phyloP scores from a whole-genome alignment of 1,140 invertebrate genomes.

The Eumaeus atala region DNA sequence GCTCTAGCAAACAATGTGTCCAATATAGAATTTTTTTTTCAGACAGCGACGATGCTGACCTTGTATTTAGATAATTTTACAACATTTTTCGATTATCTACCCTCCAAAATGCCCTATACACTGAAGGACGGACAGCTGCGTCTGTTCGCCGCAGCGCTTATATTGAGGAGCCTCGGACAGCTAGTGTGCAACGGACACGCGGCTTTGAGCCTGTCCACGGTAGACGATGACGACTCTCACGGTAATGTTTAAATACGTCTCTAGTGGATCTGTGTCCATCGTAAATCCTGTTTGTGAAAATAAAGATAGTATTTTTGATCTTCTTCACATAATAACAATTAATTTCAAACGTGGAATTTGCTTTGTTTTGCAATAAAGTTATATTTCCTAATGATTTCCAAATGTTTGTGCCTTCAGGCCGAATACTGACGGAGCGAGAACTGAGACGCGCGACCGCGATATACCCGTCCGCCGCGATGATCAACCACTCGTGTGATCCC shows the following conservation, averaged over 20 bases:
- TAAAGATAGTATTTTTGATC: no score
- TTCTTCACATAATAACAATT: no score
- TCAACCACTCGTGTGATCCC: constrained; percentile 93
- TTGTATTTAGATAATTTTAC: constrained; percentile 69
- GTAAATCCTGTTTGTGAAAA: no score
- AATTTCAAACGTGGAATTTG: no score
- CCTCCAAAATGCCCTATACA: constrained; percentile 24
- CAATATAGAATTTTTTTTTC: constrained; percentile 38
- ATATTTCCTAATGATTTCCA: no score
- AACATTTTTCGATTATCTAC: constrained; percentile 53
- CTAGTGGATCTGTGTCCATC: no score
- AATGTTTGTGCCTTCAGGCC: constrained; percentile 21
- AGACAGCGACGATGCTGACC: constrained; percentile 76
- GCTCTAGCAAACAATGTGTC: no score
- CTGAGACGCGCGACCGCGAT: constrained; percentile 87
- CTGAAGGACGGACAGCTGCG: constrained; percentile 48
- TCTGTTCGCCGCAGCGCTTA: constrained; percentile 75
- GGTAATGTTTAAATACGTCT: no score
- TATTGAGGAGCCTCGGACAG: constrained; percentile 84
- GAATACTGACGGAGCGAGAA: constrained; percentile 59
- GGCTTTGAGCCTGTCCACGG: constrained; percentile 73
- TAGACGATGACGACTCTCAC: constrained; percentile 28
- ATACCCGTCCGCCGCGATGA: constrained; percentile 90
- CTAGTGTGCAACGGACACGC: constrained; percentile 87
- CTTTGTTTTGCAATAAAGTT: no score